Evolutionary conservation across 2,113 vertebrate species (phyloP).

Genomic region (Lycaon pictus): DNA sequence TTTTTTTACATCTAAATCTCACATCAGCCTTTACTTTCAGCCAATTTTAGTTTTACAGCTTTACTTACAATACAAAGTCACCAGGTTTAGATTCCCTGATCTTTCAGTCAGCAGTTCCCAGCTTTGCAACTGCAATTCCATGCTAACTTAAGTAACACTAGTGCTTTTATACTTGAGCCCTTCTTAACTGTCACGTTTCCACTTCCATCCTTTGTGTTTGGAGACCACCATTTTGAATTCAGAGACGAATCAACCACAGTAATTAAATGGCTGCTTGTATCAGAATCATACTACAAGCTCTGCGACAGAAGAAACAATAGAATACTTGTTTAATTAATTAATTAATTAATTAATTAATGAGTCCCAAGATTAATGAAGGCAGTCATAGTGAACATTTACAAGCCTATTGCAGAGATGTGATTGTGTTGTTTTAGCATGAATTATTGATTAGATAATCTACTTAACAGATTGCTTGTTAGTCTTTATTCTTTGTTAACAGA

Average conservation of each 20-base stretch:
- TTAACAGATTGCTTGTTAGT: neutral
- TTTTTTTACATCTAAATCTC: neutral
- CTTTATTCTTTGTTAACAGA: conserved; percentile 5
- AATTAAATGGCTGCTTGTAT: neutral
- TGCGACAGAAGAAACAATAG: neutral
- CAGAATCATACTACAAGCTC: neutral
- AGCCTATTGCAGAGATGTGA: neutral
- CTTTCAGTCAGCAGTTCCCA: neutral
- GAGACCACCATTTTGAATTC: neutral
- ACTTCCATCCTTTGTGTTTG: neutral
- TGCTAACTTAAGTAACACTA: neutral
- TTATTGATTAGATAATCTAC: neutral
- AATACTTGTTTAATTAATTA: neutral
- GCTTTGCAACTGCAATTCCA: neutral
- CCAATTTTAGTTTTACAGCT: neutral
- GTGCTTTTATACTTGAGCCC: neutral
- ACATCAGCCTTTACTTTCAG: neutral
- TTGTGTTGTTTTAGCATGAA: neutral
- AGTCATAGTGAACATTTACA: neutral
- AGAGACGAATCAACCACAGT: neutral
- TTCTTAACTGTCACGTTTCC: neutral
- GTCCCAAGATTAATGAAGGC: neutral
- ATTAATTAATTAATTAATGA: neutral
- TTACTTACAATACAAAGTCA: neutral
- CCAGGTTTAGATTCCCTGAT: neutral